Conservation (phyloP, 1,140 invertebrate genomes). For the Phenacoccus solenopsis region DNA sequence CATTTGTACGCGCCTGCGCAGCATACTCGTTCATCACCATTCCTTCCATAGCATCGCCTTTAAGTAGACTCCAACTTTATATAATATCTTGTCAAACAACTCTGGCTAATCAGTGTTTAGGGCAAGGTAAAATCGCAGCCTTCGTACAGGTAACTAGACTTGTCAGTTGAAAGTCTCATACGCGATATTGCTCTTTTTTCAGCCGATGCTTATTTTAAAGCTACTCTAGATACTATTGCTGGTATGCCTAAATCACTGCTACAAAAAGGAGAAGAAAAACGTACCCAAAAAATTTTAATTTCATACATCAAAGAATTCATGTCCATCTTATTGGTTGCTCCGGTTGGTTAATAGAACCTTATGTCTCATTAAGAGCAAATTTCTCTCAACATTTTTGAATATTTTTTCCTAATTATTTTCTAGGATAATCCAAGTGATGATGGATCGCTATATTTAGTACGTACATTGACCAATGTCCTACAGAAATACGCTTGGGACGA, state of each 20-base stretch:
- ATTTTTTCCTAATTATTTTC: conserved; percentile 26
- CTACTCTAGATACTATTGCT: conserved; percentile 61
- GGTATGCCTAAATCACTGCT: conserved; percentile 65
- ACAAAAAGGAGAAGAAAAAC: conserved; percentile 56
- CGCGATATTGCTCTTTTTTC: no score
- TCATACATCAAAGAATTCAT: conserved; percentile 65
- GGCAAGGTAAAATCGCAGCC: conserved; percentile 80
- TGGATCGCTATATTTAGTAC: conserved; percentile 61
- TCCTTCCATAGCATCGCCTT: conserved; percentile 72
- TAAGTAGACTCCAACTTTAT: conserved; percentile 65
- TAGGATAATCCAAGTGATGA: conserved; percentile 70
- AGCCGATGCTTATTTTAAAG: conserved; percentile 90
- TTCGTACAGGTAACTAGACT: no score
- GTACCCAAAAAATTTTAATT: conserved; percentile 55
- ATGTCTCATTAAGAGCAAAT: no score
- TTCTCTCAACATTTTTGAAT: no score
- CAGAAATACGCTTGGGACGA: conserved; percentile 54
- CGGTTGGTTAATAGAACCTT: no score
- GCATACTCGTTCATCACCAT: conserved; percentile 93
- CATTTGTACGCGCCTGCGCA: conserved; percentile 84
- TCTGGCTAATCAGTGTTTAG: conserved; percentile 75
- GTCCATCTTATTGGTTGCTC: conserved; percentile 71
- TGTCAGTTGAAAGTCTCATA: no score
- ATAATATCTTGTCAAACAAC: conserved; percentile 78
- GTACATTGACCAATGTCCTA: conserved; percentile 58